Conservation (phyloP, 1,140 invertebrate species). For the Apis florea region DNA sequence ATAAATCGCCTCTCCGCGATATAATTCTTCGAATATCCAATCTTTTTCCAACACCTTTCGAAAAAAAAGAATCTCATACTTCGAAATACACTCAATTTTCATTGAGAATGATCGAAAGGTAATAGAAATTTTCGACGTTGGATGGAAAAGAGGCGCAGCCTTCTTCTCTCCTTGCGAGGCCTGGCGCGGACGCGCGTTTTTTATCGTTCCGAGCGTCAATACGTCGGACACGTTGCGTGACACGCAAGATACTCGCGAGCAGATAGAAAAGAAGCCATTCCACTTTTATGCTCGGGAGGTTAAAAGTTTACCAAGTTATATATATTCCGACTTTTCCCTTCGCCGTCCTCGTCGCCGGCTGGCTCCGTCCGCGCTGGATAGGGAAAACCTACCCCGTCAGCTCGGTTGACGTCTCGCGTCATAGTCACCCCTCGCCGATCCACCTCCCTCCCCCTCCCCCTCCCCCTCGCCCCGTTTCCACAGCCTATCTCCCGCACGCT, state of each 20-base stretch:
- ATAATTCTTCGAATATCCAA: too few species aligned
- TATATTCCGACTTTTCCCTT: constrained; percentile 74
- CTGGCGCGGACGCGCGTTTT: constrained; percentile 62
- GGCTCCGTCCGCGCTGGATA: constrained; percentile 42
- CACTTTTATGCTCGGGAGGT: constrained; percentile 74
- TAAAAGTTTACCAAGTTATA: constrained; percentile 74
- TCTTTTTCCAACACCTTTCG: too few species aligned
- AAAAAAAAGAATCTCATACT: too few species aligned
- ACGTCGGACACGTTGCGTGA: constrained; percentile 52
- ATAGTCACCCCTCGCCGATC: constrained; percentile 63
- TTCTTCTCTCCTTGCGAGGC: too few species aligned
- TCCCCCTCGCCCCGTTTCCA: constrained; percentile 23
- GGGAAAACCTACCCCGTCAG: constrained; percentile 59
- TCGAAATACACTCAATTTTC: too few species aligned
- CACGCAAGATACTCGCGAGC: constrained; percentile 58
- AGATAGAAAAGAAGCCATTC: constrained; percentile 70
- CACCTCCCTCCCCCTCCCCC: constrained; percentile 49
- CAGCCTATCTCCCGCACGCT: constrained; percentile 14
- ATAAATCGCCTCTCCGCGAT: too few species aligned
- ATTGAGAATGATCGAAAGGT: too few species aligned
- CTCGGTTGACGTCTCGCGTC: constrained; percentile 71
- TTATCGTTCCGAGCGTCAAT: constrained; percentile 47
- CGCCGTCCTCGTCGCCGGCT: constrained; percentile 39
- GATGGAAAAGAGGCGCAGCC: too few species aligned
- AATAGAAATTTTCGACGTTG: too few species aligned